phyloP scores from a whole-genome alignment of 2,888 invertebrate species.

The Cryptus viduatorius region DNA sequence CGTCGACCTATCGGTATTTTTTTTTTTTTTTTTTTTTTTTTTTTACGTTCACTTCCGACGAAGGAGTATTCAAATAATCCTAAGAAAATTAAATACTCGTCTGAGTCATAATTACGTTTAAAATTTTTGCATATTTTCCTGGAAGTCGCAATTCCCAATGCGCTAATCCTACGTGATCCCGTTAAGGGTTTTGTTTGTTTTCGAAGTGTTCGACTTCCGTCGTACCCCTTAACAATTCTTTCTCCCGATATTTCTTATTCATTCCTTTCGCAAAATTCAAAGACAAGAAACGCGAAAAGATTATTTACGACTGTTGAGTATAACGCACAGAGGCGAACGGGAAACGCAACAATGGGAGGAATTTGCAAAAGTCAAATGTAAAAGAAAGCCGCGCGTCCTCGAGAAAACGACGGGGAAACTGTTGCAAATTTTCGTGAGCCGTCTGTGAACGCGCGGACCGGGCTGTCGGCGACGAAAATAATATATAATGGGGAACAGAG shows the following conservation, averaged over 20 bases:
- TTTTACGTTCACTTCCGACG: background rate
- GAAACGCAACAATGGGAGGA: constrained; percentile 34
- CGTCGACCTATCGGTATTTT: background rate
- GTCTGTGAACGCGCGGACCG: background rate
- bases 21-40: no score
- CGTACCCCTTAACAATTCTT: background rate
- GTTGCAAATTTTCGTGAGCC: background rate
- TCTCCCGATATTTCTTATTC: constrained; percentile 14
- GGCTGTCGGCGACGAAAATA: constrained; percentile 43
- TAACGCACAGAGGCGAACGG: constrained; percentile 10
- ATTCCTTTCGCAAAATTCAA: constrained; percentile 41
- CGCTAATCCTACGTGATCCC: constrained; percentile 30
- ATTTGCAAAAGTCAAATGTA: constrained; percentile 49
- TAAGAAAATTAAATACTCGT: background rate
- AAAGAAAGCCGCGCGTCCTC: constrained; percentile 33
- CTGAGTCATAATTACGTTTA: background rate
- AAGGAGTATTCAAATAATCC: background rate
- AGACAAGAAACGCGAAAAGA: constrained; percentile 23
- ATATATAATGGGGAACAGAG: constrained; percentile 62
- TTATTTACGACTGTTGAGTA: constrained; percentile 57
- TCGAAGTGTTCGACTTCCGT: constrained; percentile 38
- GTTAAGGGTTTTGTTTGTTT: constrained; percentile 58
- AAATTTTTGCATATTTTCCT: background rate
- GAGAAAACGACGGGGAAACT: constrained; percentile 40
- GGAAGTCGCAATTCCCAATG: constrained; percentile 32